phyloP scores from a whole-genome alignment of 2,888 invertebrate genomes.

The Aspidapion aeneum region DNA sequence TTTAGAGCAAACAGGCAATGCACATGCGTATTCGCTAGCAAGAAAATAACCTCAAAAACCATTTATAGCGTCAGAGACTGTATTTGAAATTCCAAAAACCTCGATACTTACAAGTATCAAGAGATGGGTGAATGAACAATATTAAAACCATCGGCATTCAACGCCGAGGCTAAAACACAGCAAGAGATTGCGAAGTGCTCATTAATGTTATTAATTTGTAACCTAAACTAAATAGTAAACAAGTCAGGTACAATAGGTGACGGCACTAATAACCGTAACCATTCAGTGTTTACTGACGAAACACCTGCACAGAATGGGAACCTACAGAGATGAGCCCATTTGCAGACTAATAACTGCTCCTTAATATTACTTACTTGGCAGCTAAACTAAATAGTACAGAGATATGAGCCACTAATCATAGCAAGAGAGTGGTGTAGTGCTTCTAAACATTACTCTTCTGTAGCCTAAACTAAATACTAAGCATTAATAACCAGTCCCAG shows the following conservation, averaged over 20 bases:
- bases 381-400: no score
- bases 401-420: no score
- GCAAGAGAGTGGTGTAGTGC: no score
- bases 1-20: not conserved
- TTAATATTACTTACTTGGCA: no score
- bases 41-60: not conserved
- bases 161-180: not conserved
- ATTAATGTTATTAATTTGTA: not conserved
- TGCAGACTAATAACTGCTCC: no score
- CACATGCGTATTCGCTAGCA: not conserved
- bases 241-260: not conserved
- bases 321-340: not conserved
- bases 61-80: not conserved
- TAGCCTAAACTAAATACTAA: no score
- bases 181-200: not conserved
- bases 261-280: not conserved
- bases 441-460: no score
- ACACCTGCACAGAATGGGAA: not conserved
- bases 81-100: not conserved
- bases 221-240: not conserved
- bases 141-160: not conserved
- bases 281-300: not conserved
- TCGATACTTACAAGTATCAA: not conserved
- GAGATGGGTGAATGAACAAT: not conserved
- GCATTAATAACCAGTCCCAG: no score